A percentile compares a stretch with the other conserved stretches of the same genome.
phyloP scores from a whole-genome alignment of 2,113 vertebrate genomes.

The Balaenoptera acutorostrata region DNA sequence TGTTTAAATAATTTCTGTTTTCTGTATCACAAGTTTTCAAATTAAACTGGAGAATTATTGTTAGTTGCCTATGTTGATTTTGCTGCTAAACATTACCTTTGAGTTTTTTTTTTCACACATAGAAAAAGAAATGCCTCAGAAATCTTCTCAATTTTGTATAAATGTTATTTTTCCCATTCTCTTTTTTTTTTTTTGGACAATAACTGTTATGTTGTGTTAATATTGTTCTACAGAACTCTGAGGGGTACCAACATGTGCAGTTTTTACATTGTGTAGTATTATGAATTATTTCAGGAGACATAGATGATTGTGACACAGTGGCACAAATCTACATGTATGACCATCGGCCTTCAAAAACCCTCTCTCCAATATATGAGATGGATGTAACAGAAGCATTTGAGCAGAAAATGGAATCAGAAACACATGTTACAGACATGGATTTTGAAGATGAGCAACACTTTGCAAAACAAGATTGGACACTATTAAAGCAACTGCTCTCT shows the following conservation, averaged over 20 bases:
- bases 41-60: conserved; percentile 78
- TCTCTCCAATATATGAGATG: conserved; percentile 98
- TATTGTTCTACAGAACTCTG: conserved; percentile 83
- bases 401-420: conserved; percentile 87
- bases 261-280: conserved; percentile 99
- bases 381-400: conserved; percentile 92
- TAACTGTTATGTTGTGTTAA: conserved; percentile 77
- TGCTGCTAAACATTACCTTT: conserved; percentile 76
- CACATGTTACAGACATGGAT: conserved; percentile 79
- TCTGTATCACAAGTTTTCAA: conserved; percentile 84
- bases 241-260: conserved; percentile 81
- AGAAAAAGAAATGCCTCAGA: conserved; percentile 79
- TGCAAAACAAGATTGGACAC: conserved; percentile 94
- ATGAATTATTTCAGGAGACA: conserved; percentile 99
- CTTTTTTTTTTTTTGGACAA: conserved; percentile 77
- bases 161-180: conserved; percentile 70
- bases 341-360: conserved; percentile 93
- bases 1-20: conserved; percentile 81
- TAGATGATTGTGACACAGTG: conserved; percentile 98
- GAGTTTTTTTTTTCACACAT: conserved; percentile 72
- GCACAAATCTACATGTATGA: conserved; percentile 96
- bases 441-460: conserved; percentile 83
- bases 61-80: conserved; percentile 80
- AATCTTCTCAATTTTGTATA: conserved; percentile 81
- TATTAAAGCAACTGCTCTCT: conserved; percentile 93